phyloP scores from a whole-genome alignment of 2,888 invertebrate species.

The Clivina fossor region DNA sequence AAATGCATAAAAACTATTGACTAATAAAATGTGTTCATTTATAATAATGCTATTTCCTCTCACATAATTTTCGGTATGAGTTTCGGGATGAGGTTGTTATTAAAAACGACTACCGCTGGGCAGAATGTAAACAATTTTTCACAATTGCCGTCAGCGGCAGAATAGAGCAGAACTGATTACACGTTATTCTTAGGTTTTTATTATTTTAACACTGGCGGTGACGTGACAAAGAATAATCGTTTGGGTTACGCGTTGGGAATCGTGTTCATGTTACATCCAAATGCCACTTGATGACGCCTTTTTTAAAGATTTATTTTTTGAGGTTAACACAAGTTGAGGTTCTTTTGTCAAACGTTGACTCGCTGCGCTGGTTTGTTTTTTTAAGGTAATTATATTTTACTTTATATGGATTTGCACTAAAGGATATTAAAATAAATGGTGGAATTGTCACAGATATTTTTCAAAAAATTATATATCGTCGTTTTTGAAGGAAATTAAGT shows the following conservation, averaged over 20 bases:
- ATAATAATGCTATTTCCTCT: no score
- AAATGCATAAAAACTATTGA: no score
- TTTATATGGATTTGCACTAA: not conserved
- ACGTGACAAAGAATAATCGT: slow-evolving; percentile 19
- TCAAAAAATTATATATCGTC: no score
- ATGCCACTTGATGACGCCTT: not conserved
- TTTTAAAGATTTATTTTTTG: slow-evolving; percentile 1
- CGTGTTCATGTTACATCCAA: not conserved
- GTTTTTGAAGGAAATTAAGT: no score
- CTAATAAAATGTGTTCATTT: no score
- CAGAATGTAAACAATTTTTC: slow-evolving; percentile 13
- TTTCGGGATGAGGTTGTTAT: no score
- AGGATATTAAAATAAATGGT: no score
- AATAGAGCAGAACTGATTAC: slow-evolving; percentile 1
- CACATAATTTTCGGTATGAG: no score
- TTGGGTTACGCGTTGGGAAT: not conserved
- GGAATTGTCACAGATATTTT: no score
- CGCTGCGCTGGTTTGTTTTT: not conserved
- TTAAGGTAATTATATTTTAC: not conserved
- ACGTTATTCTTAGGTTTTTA: slow-evolving; percentile 7
- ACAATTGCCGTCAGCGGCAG: slow-evolving; percentile 6
- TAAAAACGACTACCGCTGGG: no score
- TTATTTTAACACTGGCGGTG: slow-evolving; percentile 12
- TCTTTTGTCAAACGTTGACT: no score
- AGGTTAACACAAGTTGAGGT: no score